These are phyloP conservation scores for Euborellia annulipes DNA, from an alignment of 1,140 invertebrate genomes.

Conservation along the genomic window DNA sequence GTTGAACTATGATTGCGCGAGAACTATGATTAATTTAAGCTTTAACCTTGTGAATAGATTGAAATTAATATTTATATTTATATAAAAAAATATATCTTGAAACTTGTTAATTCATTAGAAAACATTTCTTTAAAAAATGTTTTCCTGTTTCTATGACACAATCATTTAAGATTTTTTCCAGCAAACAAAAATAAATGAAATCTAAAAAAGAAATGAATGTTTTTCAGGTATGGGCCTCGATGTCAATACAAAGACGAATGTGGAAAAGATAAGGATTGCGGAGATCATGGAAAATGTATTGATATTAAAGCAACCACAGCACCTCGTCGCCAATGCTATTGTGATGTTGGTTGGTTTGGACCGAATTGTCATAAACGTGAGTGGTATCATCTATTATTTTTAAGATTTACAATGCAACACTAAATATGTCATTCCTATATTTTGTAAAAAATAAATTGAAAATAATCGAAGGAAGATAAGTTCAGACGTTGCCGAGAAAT, in stretches of 20 bases:
- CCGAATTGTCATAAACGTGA: slow-evolving; percentile 58
- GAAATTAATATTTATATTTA: too few relatives aligned
- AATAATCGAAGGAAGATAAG: background rate
- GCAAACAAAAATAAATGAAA: too few relatives aligned
- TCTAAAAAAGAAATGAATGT: too few relatives aligned
- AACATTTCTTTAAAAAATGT: too few relatives aligned
- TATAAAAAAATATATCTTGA: too few relatives aligned
- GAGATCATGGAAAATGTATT: slow-evolving; percentile 65
- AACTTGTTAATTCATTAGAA: too few relatives aligned
- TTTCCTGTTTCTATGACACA: too few relatives aligned
- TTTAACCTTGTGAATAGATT: too few relatives aligned
- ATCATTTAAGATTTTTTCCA: too few relatives aligned
- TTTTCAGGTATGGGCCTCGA: slow-evolving; percentile 39
- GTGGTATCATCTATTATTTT: slow-evolving; percentile 17
- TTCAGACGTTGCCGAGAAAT: slow-evolving; percentile 1
- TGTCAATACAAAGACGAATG: slow-evolving; percentile 82
- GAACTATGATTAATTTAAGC: too few relatives aligned
- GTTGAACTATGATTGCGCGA: too few relatives aligned
- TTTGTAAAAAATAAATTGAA: too few relatives aligned
- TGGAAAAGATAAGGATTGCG: slow-evolving; percentile 63
- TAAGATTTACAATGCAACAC: slow-evolving; percentile 3
- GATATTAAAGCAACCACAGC: slow-evolving; percentile 60
- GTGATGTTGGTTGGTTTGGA: slow-evolving; percentile 71
- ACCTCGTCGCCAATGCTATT: slow-evolving; percentile 76
- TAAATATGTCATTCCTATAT: slow-evolving; percentile 2